Evolutionary conservation across 2,113 vertebrate species (phyloP).

Genomic region (Chaetodon auriga): DNA sequence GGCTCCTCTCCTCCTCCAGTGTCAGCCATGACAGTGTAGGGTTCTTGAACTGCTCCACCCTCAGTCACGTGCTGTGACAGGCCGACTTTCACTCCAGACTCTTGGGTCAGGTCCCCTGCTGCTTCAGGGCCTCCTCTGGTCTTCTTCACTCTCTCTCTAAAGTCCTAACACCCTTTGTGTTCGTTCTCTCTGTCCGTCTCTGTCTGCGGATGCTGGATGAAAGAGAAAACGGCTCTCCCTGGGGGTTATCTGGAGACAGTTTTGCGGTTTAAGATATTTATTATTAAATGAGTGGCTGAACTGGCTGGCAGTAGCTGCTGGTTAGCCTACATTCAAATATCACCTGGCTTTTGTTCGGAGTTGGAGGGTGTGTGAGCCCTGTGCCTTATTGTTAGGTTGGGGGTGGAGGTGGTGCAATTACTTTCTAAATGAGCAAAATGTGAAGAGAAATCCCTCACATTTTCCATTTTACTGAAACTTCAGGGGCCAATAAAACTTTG

Average conservation of each 20-base stretch:
- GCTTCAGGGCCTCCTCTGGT: conserved; percentile 40
- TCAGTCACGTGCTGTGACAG: conserved; percentile 42
- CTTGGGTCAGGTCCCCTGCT: conserved; percentile 58
- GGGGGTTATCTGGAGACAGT: conserved; percentile 30
- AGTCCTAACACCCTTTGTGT: conserved; percentile 35
- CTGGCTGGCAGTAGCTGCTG: neutral
- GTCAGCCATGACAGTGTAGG: conserved; percentile 52
- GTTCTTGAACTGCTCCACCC: conserved; percentile 46
- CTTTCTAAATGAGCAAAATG: neutral
- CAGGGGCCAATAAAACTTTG: neutral
- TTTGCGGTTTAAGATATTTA: conserved; percentile 6
- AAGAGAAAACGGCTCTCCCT: conserved; percentile 36
- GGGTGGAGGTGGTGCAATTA: neutral
- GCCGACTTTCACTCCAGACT: conserved; percentile 43
- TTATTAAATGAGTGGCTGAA: neutral
- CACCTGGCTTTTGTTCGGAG: neutral
- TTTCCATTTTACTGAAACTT: neutral
- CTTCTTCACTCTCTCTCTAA: conserved; percentile 27
- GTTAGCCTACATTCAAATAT: neutral
- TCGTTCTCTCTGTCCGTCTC: conserved; percentile 6
- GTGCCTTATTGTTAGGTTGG: neutral
- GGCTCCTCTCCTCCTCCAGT: conserved; percentile 31
- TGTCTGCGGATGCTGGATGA: conserved; percentile 33
- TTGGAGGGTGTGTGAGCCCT: neutral
- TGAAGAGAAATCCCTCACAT: too few species aligned